Evolutionary conservation across 2,113 vertebrate genomes (phyloP), one percentile per base, ranked within the genome.

Genomic region (Cacatua alba): DNA sequence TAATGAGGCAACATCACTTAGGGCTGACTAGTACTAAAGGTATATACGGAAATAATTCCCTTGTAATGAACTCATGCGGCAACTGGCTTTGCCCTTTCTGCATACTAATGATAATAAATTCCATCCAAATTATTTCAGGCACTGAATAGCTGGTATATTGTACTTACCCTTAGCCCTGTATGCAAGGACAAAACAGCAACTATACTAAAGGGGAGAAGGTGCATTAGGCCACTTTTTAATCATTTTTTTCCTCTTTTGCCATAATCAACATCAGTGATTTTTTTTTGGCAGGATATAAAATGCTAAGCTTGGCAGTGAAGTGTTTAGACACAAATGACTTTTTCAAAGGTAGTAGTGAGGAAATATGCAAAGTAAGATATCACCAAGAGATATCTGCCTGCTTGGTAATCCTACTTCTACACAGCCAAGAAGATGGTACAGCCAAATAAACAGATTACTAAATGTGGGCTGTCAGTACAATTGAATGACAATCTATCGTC

Each of bases 31-130:
- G 53, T 91, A 41, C 63, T 89, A 85, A 95, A 89, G 9, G 41
- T 35, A 31, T 23, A 72, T 43, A 59, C 37, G 69, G 88, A 94
- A 97, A 86, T 91, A 92, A 96, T 86, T 94, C 67, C 92, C 74
- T 78, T 46, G 25, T 55, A 25, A 92, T 43, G 70, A 80, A 72
- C 87, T 96, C 64, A 2, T 35, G 55, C 11, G 6, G 76, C 75
- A 93, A 65, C 53, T 51, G 82, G 14, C 86, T 91, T 72, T 88
- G 78, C 41, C 90, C 74, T 82, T 94, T 90, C 72, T 90, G 86
- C 48, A 63, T n/a, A 28, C 46, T 57, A 49, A 63, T 64, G 91
- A 64, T 80, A 96, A 97, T 62, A 65, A 97, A 97, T 88, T 72
- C 90, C 53, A 64, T 49, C 68, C 82, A 88, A 68, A 46, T 77